Evolutionary conservation across 1,140 invertebrate species (phyloP), one percentile per base, ranked within the genome.

Genomic region (Gonioctena quinquepunctata): DNA sequence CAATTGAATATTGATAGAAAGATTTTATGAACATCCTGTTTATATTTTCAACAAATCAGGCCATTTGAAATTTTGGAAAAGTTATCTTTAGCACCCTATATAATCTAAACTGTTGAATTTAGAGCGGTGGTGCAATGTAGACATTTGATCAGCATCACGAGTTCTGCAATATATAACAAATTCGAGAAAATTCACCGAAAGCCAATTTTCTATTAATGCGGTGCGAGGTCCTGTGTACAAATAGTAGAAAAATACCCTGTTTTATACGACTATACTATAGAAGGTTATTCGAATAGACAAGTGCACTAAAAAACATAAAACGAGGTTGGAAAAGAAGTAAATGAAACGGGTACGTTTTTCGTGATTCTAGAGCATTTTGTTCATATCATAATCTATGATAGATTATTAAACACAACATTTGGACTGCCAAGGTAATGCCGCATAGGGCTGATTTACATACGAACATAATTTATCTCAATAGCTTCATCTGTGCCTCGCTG

Each of bases 401-500:
- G 0, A 33, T 33, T 3, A 33, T 33, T 13, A 11, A 11, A 33
- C 28, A 33, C 0, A 54, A 68, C 22, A 68, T 63, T 63, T 62
- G 1, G 27, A 63, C 62, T 70, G 62, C 11, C 49, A 70, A 66
- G 18, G 68, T 22, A 66, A 54, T 70, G 68, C 62, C 23, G 49
- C 52, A 52, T 66, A 66, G 11, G 50, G 50, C 49, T 70, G 61
- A 54, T 54, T 66, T 25, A 70, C 49, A 70, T 65, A 70, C 4
- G 61, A 19, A 65, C 61, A 54, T 66, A 70, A 66, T 48, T 16
- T 70, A 66, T 70, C 61, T 64, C 62, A 0, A 19, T 56, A 22
- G 61, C 50, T n/a, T 68, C 59, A 68, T 68, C 33, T 28, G 61
- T 54, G 49, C 42, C 62, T 66, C 61, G 23, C 22, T 56, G 61